These are phyloP conservation scores for Norana najaformis DNA, from an alignment of 2,888 invertebrate species.

Conservation along the genomic window DNA sequence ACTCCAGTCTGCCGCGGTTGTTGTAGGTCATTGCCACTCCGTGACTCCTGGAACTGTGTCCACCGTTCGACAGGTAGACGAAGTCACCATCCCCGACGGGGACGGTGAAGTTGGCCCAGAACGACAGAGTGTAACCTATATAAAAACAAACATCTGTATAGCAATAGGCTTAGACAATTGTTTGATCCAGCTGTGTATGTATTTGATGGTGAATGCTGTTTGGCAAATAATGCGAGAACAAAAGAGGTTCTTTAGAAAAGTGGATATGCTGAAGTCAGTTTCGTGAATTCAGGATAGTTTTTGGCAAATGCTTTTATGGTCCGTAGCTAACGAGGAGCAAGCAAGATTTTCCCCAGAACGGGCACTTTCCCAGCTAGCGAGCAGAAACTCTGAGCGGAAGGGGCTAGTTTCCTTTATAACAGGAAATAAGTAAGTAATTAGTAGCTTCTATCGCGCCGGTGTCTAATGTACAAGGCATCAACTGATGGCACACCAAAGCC, in stretches of 20 bases:
- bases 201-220: background rate
- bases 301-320: no score
- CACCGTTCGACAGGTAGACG: conserved; percentile 59
- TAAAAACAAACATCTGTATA: background rate
- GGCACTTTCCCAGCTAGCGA: no score
- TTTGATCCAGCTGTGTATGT: background rate
- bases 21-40: conserved; percentile 59
- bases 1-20: conserved; percentile 50
- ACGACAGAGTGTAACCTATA: conserved; percentile 56
- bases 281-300: background rate
- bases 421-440: no score
- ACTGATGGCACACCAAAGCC: no score
- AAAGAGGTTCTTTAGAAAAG: background rate
- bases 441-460: no score
- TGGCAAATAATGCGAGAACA: background rate
- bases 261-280: no score
- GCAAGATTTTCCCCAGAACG: no score
- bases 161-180: background rate
- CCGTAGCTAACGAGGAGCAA: no score
- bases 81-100: conserved; percentile 47
- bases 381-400: no score
- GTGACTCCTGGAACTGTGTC: conserved; percentile 53
- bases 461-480: no score
- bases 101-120: conserved; percentile 57
- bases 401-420: no score